Evolutionary conservation across 2,113 vertebrate species (phyloP).

Genomic region (Lota lota): DNA sequence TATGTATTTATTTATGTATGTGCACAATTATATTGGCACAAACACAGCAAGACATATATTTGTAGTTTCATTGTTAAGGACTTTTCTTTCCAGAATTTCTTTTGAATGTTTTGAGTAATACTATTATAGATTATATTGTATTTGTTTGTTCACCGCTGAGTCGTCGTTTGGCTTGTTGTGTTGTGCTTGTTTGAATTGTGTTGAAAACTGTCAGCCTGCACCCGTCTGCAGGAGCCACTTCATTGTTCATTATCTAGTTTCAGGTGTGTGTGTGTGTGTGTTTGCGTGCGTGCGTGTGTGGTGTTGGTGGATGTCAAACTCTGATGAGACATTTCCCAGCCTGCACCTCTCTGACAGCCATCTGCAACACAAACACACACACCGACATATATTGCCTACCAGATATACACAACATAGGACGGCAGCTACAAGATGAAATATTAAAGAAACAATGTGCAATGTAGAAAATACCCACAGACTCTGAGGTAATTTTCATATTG

Average conservation of each 20-base stretch:
- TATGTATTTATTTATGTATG: not conserved
- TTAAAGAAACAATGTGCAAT: constrained; percentile 29
- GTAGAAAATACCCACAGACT: constrained; percentile 6
- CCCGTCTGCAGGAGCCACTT: constrained; percentile 53
- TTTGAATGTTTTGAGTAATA: constrained; percentile 10
- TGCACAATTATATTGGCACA: constrained; percentile 13
- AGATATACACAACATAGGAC: constrained; percentile 17
- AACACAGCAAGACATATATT: not conserved
- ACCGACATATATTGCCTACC: constrained; percentile 29
- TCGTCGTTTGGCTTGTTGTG: constrained; percentile 39
- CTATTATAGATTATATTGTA: not conserved
- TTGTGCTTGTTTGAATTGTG: constrained; percentile 31
- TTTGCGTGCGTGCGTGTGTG: constrained; percentile 11
- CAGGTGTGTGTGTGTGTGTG: constrained; percentile 16
- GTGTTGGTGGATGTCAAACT: constrained; percentile 55
- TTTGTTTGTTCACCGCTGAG: constrained; percentile 35
- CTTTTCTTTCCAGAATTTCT: constrained; percentile 1
- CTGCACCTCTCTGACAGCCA: constrained; percentile 57
- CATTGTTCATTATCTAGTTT: constrained; percentile 61
- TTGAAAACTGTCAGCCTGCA: constrained; percentile 41
- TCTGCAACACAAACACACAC: constrained; percentile 24
- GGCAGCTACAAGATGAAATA: constrained; percentile 4
- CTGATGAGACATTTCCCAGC: constrained; percentile 55
- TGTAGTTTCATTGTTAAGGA: not conserved
- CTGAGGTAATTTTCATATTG: constrained; percentile 31